Conservation (phyloP, 2,113 vertebrate genomes). For the Isichthys henryi region DNA sequence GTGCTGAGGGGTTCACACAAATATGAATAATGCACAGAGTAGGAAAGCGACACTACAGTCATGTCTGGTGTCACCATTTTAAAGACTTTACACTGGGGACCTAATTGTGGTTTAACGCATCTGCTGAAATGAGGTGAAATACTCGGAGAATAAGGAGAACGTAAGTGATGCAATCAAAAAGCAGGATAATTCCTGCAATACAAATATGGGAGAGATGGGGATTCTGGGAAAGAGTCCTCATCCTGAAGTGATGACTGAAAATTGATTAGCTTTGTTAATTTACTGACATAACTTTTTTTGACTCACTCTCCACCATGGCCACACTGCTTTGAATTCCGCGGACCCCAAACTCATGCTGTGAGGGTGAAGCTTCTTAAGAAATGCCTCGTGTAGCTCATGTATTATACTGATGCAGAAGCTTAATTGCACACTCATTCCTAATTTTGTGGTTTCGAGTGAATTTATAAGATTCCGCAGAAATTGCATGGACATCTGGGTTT, state of each 20-base stretch:
- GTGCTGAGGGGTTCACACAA: not conserved
- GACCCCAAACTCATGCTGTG: not conserved
- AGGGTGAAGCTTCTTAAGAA: not conserved
- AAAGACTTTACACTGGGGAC: not conserved
- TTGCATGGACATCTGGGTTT: not conserved
- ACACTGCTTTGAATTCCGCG: not conserved
- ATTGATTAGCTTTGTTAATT: not conserved
- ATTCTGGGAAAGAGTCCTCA: not conserved
- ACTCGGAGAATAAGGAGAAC: not conserved
- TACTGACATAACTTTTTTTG: not conserved
- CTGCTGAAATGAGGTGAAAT: not conserved
- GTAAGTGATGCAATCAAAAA: not conserved
- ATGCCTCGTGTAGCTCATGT: not conserved
- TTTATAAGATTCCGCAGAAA: not conserved
- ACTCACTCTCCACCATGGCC: not conserved
- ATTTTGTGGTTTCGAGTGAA: not conserved
- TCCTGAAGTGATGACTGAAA: not conserved
- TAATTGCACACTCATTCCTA: conserved; percentile 12
- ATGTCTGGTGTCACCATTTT: not conserved
- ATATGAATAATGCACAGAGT: not conserved
- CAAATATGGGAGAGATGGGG: not conserved
- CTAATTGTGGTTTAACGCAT: not conserved
- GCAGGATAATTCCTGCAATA: not conserved
- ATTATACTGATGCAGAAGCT: not conserved
- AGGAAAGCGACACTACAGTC: not conserved